A percentile compares a stretch with the other conserved stretches of the same genome.
Conservation (phyloP, 2,888 invertebrate species). For the Eristalinus sepulchralis region DNA sequence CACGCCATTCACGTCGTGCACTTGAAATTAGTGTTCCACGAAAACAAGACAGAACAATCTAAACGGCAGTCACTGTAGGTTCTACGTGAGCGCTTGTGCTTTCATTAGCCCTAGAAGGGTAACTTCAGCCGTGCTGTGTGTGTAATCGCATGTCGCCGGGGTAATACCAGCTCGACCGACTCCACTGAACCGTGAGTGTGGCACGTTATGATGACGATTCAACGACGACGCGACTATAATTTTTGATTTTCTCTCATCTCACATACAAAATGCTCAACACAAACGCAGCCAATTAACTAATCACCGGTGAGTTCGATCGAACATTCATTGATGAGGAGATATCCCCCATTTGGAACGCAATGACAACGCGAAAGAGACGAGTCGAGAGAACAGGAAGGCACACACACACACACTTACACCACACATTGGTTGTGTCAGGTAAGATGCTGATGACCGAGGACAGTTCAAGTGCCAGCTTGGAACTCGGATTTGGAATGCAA, state of each 20-base stretch:
- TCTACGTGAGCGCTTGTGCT: conserved; percentile 68
- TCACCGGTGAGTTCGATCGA: conserved; percentile 44
- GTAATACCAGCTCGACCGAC: background rate
- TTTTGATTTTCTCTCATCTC: conserved; percentile 36
- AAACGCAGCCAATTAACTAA: conserved; percentile 41
- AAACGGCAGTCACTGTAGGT: conserved; percentile 24
- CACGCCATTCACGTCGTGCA: background rate
- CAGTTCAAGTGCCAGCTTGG: conserved; percentile 56
- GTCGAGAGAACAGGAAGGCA: conserved; percentile 27
- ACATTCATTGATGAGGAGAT: background rate
- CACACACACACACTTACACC: background rate
- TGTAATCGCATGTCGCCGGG: background rate
- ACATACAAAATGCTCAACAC: conserved; percentile 14
- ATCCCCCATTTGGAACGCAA: background rate
- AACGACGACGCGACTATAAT: background rate
- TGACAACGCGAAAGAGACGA: conserved; percentile 14
- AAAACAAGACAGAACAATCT: conserved; percentile 16
- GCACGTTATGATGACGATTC: background rate
- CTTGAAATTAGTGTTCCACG: conserved; percentile 41
- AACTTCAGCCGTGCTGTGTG: conserved; percentile 9
- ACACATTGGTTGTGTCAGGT: conserved; percentile 13
- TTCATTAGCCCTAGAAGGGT: conserved; percentile 47
- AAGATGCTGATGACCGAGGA: conserved; percentile 26
- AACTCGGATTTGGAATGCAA: conserved; percentile 57
- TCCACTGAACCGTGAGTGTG: conserved; percentile 46